These are phyloP conservation scores for Epistrophe grossulariae DNA, from an alignment of 2,888 invertebrate species.

Conservation along the genomic window DNA sequence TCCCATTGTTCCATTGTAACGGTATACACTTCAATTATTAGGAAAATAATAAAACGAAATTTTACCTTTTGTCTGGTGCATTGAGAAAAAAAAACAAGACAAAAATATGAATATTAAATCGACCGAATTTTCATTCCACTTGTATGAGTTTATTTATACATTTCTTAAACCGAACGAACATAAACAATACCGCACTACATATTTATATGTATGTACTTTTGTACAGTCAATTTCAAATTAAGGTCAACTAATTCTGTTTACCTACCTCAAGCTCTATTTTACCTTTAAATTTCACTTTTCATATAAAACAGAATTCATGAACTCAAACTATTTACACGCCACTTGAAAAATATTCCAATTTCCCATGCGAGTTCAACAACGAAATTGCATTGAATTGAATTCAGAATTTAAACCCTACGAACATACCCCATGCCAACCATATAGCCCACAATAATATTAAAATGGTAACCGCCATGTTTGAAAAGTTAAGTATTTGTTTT, in stretches of 20 bases:
- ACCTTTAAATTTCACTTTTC: neutral
- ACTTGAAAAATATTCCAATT: constrained; percentile 21
- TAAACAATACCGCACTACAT: neutral
- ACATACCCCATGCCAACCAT: constrained; percentile 1
- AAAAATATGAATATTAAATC: no score
- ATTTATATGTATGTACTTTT: no score
- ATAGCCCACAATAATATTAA: neutral
- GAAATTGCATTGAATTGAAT: constrained; percentile 8
- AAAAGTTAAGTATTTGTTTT: constrained; percentile 27
- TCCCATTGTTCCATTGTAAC: constrained; percentile 3
- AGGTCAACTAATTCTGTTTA: constrained; percentile 37
- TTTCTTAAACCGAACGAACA: neutral
- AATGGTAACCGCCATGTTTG: constrained; percentile 2
- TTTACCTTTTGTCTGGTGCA: constrained; percentile 47
- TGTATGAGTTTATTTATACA: constrained; percentile 17
- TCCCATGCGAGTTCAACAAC: constrained; percentile 7
- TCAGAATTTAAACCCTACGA: neutral
- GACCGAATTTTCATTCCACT: neutral
- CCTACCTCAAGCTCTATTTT: neutral
- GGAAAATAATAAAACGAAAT: constrained; percentile 30
- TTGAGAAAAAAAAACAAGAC: neutral
- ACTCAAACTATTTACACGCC: constrained; percentile 32
- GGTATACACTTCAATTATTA: constrained; percentile 10
- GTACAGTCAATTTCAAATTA: constrained; percentile 7
- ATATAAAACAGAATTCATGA: constrained; percentile 13